Percentiles rank a stretch among this genome's conserved stretches.
These are phyloP conservation scores for Scortum barcoo DNA, from an alignment of 2,113 vertebrate genomes.

Conservation along the genomic window DNA sequence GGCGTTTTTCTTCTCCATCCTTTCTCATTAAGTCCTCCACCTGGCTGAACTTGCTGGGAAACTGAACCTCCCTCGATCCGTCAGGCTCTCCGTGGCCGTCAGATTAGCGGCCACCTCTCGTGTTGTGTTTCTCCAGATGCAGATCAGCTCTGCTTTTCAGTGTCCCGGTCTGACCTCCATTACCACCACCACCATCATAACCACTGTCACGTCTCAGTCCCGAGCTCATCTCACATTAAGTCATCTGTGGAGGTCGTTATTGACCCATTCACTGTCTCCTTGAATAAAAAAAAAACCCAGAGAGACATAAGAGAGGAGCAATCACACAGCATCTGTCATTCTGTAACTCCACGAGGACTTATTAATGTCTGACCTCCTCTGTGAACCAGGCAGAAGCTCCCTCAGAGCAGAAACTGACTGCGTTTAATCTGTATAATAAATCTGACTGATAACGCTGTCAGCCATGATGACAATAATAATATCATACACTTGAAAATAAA, in stretches of 20 bases:
- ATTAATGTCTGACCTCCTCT: not conserved
- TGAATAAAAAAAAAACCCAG: constrained; percentile 17
- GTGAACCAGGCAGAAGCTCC: not conserved
- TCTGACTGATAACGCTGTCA: not conserved
- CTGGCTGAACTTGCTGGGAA: not conserved
- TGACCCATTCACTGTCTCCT: constrained; percentile 3
- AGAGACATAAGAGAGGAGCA: constrained; percentile 8
- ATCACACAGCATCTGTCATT: not conserved
- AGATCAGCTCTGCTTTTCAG: not conserved
- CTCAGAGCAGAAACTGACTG: not conserved
- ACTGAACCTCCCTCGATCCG: not conserved
- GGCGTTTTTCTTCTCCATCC: constrained; percentile 30
- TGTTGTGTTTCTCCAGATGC: constrained; percentile 22
- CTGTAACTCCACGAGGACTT: not conserved
- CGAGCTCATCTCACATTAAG: not conserved
- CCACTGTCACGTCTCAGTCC: not conserved
- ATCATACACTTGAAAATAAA: not conserved
- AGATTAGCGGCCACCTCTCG: not conserved
- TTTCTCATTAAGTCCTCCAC: constrained; percentile 18
- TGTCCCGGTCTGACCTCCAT: not conserved
- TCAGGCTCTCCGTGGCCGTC: constrained; percentile 4
- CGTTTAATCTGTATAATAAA: not conserved
- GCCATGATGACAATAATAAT: too few species aligned
- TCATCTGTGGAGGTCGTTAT: constrained; percentile 6
- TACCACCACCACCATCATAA: not conserved